Evolutionary conservation across 2,113 vertebrate genomes (phyloP).

Genomic region (Solea solea): DNA sequence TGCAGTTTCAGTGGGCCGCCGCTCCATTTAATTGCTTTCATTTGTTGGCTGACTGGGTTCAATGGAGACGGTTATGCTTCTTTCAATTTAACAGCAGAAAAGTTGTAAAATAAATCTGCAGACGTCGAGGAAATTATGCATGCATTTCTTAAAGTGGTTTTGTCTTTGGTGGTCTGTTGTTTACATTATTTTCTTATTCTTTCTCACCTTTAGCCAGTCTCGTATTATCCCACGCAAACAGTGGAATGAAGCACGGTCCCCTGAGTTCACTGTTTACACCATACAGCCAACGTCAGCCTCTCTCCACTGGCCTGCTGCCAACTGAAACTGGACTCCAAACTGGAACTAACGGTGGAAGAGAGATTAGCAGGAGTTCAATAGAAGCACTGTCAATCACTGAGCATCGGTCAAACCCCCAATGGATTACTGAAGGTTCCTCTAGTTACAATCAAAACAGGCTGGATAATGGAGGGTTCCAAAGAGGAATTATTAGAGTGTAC

Average conservation of each 20-base stretch:
- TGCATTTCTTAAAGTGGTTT: too few relatives aligned
- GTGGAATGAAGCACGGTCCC: not conserved
- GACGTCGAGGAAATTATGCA: too few relatives aligned
- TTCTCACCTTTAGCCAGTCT: conserved; percentile 21
- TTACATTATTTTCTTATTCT: not conserved
- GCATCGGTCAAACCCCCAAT: conserved; percentile 2
- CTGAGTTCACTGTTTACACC: not conserved
- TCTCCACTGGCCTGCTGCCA: not conserved
- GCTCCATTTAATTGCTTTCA: not conserved
- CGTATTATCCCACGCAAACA: not conserved
- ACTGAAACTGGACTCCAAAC: conserved; percentile 11
- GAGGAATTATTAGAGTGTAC: not conserved
- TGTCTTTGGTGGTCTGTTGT: too few relatives aligned
- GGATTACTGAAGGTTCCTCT: not conserved
- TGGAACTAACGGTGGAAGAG: conserved; percentile 1
- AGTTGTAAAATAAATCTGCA: too few relatives aligned
- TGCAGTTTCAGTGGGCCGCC: conserved; percentile 1
- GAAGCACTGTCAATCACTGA: not conserved
- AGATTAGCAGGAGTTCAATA: not conserved
- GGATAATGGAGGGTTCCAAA: not conserved
- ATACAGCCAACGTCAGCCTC: not conserved
- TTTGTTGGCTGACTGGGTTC: not conserved
- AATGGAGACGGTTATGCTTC: not conserved
- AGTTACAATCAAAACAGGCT: not conserved
- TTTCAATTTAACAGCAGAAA: too few relatives aligned